phyloP scores from a whole-genome alignment of 1,140 invertebrate species.

The Babylonia areolata region DNA sequence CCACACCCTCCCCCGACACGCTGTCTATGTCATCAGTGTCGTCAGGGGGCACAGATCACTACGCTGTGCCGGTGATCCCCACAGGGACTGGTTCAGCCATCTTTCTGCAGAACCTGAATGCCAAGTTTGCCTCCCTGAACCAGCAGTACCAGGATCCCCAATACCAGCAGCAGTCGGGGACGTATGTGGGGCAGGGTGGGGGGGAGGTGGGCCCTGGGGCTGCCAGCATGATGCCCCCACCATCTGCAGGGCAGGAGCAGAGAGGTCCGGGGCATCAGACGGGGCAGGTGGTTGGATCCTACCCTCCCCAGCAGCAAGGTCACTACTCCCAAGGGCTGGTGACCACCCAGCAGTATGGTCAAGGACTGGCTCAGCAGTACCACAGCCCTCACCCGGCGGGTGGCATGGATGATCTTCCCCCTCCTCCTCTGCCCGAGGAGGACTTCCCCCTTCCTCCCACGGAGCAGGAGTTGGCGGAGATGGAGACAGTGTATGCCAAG shows the following conservation, averaged over 20 bases:
- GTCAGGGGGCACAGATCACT: constrained; percentile 33
- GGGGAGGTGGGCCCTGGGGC: constrained; percentile 20
- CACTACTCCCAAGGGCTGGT: background rate
- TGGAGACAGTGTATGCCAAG: constrained; percentile 57
- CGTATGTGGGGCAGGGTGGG: constrained; percentile 7
- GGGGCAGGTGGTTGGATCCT: background rate
- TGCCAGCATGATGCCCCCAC: constrained; percentile 42
- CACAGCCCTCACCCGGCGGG: background rate
- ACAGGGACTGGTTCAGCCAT: constrained; percentile 61
- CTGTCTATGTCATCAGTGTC: constrained; percentile 20
- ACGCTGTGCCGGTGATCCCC: constrained; percentile 37
- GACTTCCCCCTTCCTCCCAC: constrained; percentile 66
- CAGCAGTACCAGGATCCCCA: constrained; percentile 37
- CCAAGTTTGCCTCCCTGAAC: constrained; percentile 80
- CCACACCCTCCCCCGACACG: constrained; percentile 38
- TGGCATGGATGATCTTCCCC: background rate
- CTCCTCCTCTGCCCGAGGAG: constrained; percentile 26
- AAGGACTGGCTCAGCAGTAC: background rate
- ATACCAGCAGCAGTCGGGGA: constrained; percentile 33
- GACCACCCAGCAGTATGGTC: background rate
- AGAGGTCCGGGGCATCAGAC: background rate
- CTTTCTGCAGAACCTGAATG: constrained; percentile 86
- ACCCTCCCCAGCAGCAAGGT: too few species aligned
- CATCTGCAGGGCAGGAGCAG: background rate
- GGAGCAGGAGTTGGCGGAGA: constrained; percentile 61